Evolutionary conservation across 1,140 invertebrate genomes (phyloP), one percentile per base, ranked within the genome.

Genomic region (Proctacanthus coquilletti): DNA sequence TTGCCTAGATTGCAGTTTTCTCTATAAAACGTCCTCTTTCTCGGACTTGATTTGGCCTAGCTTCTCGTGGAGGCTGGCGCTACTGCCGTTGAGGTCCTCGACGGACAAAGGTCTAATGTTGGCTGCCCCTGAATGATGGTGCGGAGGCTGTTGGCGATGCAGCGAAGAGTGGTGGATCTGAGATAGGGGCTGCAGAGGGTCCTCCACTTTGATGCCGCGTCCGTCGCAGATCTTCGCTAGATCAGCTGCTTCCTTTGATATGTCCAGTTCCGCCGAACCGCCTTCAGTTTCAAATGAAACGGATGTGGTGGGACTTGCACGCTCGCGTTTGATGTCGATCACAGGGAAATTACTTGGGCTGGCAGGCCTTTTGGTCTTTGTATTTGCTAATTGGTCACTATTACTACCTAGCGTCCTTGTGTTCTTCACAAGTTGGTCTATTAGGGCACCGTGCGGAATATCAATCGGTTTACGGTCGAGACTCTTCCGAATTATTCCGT

Each of bases 401-500:
- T 34, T 19, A 45, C 19, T 54, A 44, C 42, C 56, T 39, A 54
- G 64, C 21, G 70, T 60, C 17, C 72, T 52, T 2, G 72, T 71
- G 40, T 75, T 78, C 32, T 72, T 64, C 47, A 76, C 73, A 43
- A 82, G 56, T 53, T 80, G 77, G 50, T 81, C 77, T 46, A 82
- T 63, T 42, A 81, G 53, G 10, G 75, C 71, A 44, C 75, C 74
- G 43, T 70, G 70, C 25, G 21, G 41, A 35, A 38, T 38, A 18
- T 36, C 39, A 14, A 68, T 65, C 3, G 62, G 61, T 14, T 61
- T 52, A 40, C 43, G n/a, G 53, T 60, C 37, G 71, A 70, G 14
- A 64, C 70, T 36, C 71, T 80, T 81, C 42, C 82, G 67, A 48
- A 86, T 86, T 40, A 85, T 78, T 35, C 78, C 81, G 48, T 84